Percentiles rank a stretch among this genome's conserved stretches.
Evolutionary conservation across 1,140 invertebrate genomes (phyloP).

Genomic region (Helicoverpa zea): DNA sequence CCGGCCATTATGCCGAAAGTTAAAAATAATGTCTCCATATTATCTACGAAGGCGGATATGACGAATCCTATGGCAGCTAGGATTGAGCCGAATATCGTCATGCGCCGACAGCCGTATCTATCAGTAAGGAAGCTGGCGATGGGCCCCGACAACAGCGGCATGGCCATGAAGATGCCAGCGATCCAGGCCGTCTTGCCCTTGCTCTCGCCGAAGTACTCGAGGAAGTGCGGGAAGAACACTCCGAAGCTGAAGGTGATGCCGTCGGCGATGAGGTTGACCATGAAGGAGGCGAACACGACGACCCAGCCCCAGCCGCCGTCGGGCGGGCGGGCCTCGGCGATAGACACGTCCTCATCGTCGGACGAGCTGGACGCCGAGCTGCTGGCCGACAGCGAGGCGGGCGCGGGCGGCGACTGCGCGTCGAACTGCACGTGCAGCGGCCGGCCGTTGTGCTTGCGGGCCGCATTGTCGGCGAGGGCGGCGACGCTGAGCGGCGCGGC

Average conservation of each 20-base stretch:
- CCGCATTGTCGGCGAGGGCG: slow-evolving; percentile 50
- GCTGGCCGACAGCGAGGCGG: slow-evolving; percentile 84
- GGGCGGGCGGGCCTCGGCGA: slow-evolving; percentile 90
- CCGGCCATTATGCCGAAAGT: slow-evolving; percentile 96
- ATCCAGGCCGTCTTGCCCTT: slow-evolving; percentile 97
- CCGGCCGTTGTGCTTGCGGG: slow-evolving; percentile 74
- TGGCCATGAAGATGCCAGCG: slow-evolving; percentile 95
- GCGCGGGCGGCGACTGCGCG: slow-evolving; percentile 77
- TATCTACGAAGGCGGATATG: slow-evolving; percentile 92
- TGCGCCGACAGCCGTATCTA: slow-evolving; percentile 93
- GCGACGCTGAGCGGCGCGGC: slow-evolving; percentile 49
- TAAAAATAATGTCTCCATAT: slow-evolving; percentile 93
- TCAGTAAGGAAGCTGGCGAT: slow-evolving; percentile 96
- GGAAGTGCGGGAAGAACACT: slow-evolving; percentile 93
- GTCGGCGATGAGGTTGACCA: slow-evolving; percentile 97
- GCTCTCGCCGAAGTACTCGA: slow-evolving; percentile 92
- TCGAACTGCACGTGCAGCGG: slow-evolving; percentile 88
- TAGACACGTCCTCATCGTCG: slow-evolving; percentile 88
- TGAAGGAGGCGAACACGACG: slow-evolving; percentile 94
- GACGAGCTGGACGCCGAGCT: slow-evolving; percentile 86
- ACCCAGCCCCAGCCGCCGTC: slow-evolving; percentile 95
- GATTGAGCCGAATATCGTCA: slow-evolving; percentile 93
- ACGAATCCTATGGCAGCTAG: slow-evolving; percentile 94
- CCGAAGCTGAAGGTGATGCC: slow-evolving; percentile 96
- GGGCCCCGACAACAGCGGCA: slow-evolving; percentile 95